Conservation (phyloP, 2,888 invertebrate species). For the Lumbricus terrestris region DNA sequence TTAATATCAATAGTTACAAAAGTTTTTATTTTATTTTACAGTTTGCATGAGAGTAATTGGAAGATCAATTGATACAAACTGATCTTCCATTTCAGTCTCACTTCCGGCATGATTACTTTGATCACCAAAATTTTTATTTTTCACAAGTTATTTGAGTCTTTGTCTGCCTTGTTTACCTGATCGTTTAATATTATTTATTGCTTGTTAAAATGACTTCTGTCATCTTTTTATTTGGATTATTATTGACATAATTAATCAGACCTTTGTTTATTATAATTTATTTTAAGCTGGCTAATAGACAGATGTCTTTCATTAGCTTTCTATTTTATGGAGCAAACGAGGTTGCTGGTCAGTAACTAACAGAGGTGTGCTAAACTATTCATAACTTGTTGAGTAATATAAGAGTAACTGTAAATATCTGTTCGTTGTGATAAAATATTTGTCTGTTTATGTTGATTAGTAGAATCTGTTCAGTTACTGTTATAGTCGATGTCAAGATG, state of each 20-base stretch:
- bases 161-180: not conserved
- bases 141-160: not conserved
- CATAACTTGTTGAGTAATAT: not conserved
- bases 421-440: not conserved
- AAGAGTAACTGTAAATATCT: not conserved
- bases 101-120: not conserved
- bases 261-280: not conserved
- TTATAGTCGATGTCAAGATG: not conserved
- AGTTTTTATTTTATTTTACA: not conserved
- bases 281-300: not conserved
- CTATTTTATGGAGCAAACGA: not conserved
- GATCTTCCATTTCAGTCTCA: not conserved
- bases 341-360: not conserved
- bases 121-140: not conserved
- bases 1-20: not conserved
- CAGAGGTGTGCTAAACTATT: not conserved
- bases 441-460: not conserved
- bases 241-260: not conserved
- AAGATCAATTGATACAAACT: too few species aligned
- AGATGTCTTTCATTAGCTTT: not conserved
- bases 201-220: not conserved
- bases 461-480: not conserved
- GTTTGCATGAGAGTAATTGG: not conserved
- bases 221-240: not conserved
- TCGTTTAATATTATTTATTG: not conserved